Base-by-base conservation (phyloP, 2,797 vertebrate genomes). In the Moxostoma hubbsi region DNA sequence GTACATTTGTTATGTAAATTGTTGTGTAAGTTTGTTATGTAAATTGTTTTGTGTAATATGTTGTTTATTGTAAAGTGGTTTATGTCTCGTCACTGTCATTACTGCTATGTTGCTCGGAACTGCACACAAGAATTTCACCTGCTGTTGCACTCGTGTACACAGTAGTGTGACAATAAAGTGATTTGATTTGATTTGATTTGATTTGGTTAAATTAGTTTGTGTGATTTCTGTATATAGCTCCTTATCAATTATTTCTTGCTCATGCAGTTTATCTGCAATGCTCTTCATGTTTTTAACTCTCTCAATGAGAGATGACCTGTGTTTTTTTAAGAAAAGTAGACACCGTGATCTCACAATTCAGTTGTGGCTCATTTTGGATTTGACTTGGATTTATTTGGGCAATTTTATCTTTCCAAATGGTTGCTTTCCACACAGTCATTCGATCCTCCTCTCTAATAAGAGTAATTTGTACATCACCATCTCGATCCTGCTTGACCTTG, bases 171-270 rank as follows among this genome's bases (percentile, higher is more conserved):
- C n/a, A n/a, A n/a, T n/a, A n/a, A n/a, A n/a, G n/a, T n/a, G n/a
- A n/a, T n/a, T n/a, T n/a, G n/a, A n/a, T n/a, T n/a, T n/a, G n/a
- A n/a, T n/a, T n/a, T n/a, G n/a, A n/a, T n/a, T n/a, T n/a, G n/a
- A n/a, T n/a, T n/a, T n/a, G n/a, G 24, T 55, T n/a, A 45, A n/a
- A 69, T 54, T 54, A 36, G 5, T 0, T 6, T 69, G 7, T 69
- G 51, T 69, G 67, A 69, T 69, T 69, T 69, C 24, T n/a, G 18
- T 54, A 15, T 69, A 69, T 9, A 43, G 5, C 15, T 69, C 51
- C 0, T 43, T 12, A 36, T 55, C 12, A 69, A 69, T 69, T 9
- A 69, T 69, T n/a, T 13, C 6, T 7, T 54, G 50, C 7, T 54
- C 49, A 10, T 0, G 8, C 24, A 69, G 51, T 45, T 69, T 55